These are phyloP conservation scores for Meleagris gallopavo DNA, from an alignment of 2,113 vertebrate genomes.

Conservation along the genomic window DNA sequence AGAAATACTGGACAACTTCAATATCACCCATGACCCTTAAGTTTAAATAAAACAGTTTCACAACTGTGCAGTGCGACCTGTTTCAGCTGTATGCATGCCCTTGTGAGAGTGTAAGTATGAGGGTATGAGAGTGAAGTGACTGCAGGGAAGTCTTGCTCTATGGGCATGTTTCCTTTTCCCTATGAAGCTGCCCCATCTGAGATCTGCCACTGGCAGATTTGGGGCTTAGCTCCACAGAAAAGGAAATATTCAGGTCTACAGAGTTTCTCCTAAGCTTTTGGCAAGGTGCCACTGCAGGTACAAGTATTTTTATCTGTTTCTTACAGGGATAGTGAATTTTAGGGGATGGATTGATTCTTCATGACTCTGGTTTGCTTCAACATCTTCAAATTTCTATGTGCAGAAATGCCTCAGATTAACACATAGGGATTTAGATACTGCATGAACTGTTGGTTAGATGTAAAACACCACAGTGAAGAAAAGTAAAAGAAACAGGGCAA, in stretches of 20 bases:
- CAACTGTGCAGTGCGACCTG: not conserved
- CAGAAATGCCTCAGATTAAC: not conserved
- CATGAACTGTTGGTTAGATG: not conserved
- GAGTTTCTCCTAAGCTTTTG: not conserved
- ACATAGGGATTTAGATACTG: not conserved
- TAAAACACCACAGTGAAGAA: not conserved
- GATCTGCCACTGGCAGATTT: not conserved
- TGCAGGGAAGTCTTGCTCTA: not conserved
- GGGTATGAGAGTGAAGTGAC: not conserved
- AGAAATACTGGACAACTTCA: not conserved
- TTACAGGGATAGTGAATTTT: not conserved
- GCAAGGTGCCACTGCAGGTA: not conserved
- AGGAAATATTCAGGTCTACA: not conserved
- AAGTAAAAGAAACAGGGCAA: not conserved
- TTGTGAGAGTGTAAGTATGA: not conserved
- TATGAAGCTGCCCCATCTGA: not conserved
- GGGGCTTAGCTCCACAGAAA: not conserved
- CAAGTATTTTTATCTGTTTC: not conserved
- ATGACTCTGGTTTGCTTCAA: slow-evolving; percentile 31
- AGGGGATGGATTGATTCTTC: slow-evolving; percentile 24
- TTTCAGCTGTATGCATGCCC: not conserved
- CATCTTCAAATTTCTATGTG: not conserved
- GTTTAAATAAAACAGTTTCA: not conserved
- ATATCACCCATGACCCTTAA: not conserved
- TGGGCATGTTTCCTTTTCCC: fast-evolving